These are phyloP conservation scores for Hirudo medicinalis DNA, from an alignment of 1,140 invertebrate genomes.

Conservation along the genomic window DNA sequence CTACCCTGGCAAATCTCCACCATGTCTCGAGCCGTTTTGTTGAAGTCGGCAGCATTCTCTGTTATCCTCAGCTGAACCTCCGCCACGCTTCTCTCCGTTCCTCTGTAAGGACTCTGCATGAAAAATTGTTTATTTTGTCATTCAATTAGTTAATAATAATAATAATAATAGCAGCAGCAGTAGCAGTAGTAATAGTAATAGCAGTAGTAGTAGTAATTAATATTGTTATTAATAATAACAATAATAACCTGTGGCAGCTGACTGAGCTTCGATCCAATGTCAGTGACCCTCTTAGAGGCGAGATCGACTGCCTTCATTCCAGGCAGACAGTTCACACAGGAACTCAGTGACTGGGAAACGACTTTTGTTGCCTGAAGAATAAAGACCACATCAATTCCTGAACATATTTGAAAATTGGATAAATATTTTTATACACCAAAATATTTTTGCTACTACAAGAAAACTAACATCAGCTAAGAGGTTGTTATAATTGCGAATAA, in stretches of 20 bases:
- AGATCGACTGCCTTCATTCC: constrained; percentile 76
- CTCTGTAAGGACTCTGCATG: no score
- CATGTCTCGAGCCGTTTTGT: constrained; percentile 15
- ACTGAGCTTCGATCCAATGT: constrained; percentile 17
- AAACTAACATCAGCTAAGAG: no score
- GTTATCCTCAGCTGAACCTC: constrained; percentile 73
- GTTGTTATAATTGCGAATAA: no score
- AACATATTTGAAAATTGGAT: no score
- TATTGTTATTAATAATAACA: not conserved
- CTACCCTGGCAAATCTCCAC: not conserved
- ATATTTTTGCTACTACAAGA: no score
- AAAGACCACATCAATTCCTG: no score
- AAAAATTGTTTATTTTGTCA: not conserved
- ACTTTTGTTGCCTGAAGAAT: constrained; percentile 38
- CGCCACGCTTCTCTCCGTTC: constrained; percentile 26
- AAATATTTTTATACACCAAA: no score
- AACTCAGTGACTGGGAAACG: constrained; percentile 44
- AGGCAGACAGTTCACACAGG: constrained; percentile 63
- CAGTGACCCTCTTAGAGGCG: constrained; percentile 63
- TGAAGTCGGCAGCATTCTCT: constrained; percentile 64
- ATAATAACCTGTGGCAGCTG: not conserved
- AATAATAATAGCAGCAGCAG: not conserved
- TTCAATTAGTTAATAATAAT: not conserved
- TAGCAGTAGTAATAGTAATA: not conserved
- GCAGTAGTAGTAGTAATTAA: not conserved